phyloP scores from a whole-genome alignment of 2,888 invertebrate species.

The Diploptera punctata region DNA sequence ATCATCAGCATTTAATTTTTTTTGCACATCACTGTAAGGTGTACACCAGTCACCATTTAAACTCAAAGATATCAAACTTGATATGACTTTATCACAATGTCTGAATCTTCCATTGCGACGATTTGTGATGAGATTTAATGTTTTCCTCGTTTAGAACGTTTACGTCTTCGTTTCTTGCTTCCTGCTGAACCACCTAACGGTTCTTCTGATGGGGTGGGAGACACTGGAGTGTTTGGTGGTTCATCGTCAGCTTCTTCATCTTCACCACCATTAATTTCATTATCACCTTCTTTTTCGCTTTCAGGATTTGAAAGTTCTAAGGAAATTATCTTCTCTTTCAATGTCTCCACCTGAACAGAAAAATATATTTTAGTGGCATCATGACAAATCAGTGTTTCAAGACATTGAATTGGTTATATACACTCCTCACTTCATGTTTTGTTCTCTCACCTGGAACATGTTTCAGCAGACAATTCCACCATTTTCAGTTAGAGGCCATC shows the following conservation, averaged over 20 bases:
- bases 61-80: not conserved
- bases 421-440: no score
- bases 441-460: no score
- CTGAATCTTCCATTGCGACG: not conserved
- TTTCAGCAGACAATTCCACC: no score
- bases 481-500: no score
- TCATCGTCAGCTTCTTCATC: slow-evolving; percentile 55
- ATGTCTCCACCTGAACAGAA: slow-evolving; percentile 81
- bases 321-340: slow-evolving; percentile 90
- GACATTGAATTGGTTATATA: no score
- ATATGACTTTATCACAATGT: not conserved
- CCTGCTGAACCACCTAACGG: slow-evolving; percentile 57
- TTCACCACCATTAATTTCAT: slow-evolving; percentile 45
- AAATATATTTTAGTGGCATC: no score
- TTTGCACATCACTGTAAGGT: not conserved
- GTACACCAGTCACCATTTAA: slow-evolving; percentile 4
- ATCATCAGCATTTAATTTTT: not conserved
- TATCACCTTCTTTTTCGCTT: slow-evolving; percentile 58
- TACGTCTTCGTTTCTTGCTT: slow-evolving; percentile 60
- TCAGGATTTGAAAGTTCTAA: slow-evolving; percentile 78
- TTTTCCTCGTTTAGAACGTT: slow-evolving; percentile 61
- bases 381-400: no score
- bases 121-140: slow-evolving; percentile 49
- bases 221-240: slow-evolving; percentile 59
- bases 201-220: slow-evolving; percentile 59